phyloP scores from a whole-genome alignment of 2,888 invertebrate species.

The Prostheceraeus crozeri region DNA sequence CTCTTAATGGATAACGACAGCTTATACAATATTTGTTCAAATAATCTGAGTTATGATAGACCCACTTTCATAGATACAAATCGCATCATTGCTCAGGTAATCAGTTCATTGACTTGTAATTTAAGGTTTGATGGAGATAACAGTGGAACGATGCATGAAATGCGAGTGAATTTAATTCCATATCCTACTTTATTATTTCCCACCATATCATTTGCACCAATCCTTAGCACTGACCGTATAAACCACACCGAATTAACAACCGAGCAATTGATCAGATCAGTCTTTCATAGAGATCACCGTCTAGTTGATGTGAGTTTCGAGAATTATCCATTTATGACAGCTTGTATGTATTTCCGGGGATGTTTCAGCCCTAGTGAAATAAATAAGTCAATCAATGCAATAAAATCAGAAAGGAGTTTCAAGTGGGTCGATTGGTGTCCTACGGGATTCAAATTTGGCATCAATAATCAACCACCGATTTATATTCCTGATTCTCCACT shows the following conservation, averaged over 20 bases:
- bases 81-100: constrained; percentile 25
- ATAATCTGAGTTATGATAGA: constrained; percentile 13
- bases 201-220: constrained; percentile 32
- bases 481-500: constrained; percentile 86
- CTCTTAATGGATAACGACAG: constrained; percentile 42
- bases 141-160: constrained; percentile 28
- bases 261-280: constrained; percentile 29
- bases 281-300: constrained; percentile 23
- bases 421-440: constrained; percentile 60
- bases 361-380: constrained; percentile 48
- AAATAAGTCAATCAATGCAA: constrained; percentile 48
- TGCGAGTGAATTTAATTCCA: constrained; percentile 34
- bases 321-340: constrained; percentile 32
- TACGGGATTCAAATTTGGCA: constrained; percentile 62
- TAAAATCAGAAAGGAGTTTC: constrained; percentile 47
- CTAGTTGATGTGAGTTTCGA: constrained; percentile 28
- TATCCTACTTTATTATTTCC: constrained; percentile 35
- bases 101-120: constrained; percentile 30
- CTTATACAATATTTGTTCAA: constrained; percentile 34
- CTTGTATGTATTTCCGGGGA: constrained; percentile 36
- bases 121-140: constrained; percentile 33
- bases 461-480: constrained; percentile 67
- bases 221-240: constrained; percentile 18
- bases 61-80: constrained; percentile 31
- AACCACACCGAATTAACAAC: constrained; percentile 1